Evolutionary conservation across 2,888 invertebrate species (phyloP).

Genomic region (Cephus pygmeus): DNA sequence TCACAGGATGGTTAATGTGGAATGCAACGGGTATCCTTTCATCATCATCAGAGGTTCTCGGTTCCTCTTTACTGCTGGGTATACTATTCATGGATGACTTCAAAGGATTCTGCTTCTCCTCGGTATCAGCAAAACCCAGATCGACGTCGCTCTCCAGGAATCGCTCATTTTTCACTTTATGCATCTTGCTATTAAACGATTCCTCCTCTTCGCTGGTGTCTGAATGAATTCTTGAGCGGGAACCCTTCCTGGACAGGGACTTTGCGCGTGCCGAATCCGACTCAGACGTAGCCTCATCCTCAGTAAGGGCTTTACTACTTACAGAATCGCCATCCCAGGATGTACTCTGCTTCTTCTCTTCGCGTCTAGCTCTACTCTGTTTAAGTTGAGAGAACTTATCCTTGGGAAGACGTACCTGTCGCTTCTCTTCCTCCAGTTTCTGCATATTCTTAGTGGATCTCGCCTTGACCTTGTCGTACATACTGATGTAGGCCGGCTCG

Average conservation of each 20-base stretch:
- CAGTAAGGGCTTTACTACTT: constrained; percentile 63
- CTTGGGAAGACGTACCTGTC: constrained; percentile 79
- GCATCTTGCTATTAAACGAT: constrained; percentile 68
- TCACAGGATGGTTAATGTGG: constrained; percentile 50
- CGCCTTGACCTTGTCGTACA: constrained; percentile 98
- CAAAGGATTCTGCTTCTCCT: constrained; percentile 56
- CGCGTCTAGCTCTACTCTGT: constrained; percentile 86
- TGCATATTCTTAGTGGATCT: constrained; percentile 94
- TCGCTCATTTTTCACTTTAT: constrained; percentile 72
- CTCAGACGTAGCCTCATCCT: constrained; percentile 65
- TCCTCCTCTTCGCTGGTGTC: constrained; percentile 82
- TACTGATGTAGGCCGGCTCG: constrained; percentile 91
- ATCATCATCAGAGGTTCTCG: constrained; percentile 61
- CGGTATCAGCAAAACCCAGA: constrained; percentile 66
- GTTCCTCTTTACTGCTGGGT: constrained; percentile 57
- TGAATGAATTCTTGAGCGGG: constrained; percentile 79
- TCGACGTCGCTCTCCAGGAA: constrained; percentile 73
- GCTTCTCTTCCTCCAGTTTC: constrained; percentile 89
- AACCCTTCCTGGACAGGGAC: constrained; percentile 74
- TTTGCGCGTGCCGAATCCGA: constrained; percentile 68
- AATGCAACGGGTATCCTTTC: constrained; percentile 51
- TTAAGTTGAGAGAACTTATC: constrained; percentile 90
- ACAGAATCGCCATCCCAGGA: constrained; percentile 91
- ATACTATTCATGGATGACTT: constrained; percentile 45
- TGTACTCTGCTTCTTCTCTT: constrained; percentile 88